These are phyloP conservation scores for Scartelaos histophorus DNA, from an alignment of 2,113 vertebrate species.

Conservation along the genomic window DNA sequence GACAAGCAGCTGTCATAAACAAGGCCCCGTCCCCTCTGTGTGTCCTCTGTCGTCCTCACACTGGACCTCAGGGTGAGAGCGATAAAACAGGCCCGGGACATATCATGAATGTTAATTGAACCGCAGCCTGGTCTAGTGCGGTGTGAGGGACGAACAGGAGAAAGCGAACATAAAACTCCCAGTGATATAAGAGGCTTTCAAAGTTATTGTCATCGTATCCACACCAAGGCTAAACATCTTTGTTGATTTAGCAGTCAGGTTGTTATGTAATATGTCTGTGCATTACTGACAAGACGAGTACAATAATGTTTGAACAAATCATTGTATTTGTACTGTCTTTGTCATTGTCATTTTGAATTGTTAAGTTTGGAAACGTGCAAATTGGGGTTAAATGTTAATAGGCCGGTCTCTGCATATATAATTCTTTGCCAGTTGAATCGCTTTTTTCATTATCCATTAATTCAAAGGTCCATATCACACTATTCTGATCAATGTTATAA, in stretches of 20 bases:
- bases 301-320: not conserved
- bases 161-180: slow-evolving; percentile 36
- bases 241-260: not conserved
- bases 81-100: slow-evolving; percentile 46
- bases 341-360: not conserved
- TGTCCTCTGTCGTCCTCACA: slow-evolving; percentile 37
- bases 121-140: slow-evolving; percentile 24
- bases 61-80: slow-evolving; percentile 28
- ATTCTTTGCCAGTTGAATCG: no score
- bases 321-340: not conserved
- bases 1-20: slow-evolving; percentile 62
- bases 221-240: not conserved
- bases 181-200: slow-evolving; percentile 29
- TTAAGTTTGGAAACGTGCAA: no score
- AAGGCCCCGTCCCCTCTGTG: slow-evolving; percentile 55
- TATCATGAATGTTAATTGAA: slow-evolving; percentile 61
- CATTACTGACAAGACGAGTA: not conserved
- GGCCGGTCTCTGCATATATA: no score
- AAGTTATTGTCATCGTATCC: slow-evolving; percentile 4
- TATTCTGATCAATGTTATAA: no score
- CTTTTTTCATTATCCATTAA: no score
- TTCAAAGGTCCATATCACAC: no score
- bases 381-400: no score
- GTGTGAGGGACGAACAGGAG: slow-evolving; percentile 44
- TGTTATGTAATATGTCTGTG: not conserved